A percentile compares a stretch with the other conserved stretches of the same genome.
phyloP scores from a whole-genome alignment of 2,888 invertebrate genomes.

The Diaperis boleti region DNA sequence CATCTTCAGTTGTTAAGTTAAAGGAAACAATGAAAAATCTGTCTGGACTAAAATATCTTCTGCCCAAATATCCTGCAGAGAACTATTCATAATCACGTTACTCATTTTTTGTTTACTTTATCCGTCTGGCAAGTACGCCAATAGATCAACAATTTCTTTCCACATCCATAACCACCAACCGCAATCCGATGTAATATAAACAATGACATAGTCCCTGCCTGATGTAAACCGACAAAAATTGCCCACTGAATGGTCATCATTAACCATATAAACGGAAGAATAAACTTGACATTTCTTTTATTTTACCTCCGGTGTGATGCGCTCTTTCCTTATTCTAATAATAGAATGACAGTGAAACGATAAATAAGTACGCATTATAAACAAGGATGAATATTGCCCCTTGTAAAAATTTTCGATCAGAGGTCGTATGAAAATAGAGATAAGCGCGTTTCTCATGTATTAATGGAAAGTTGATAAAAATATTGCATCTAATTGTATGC shows the following conservation, averaged over 20 bases:
- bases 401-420: neutral
- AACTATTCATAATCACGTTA: too few relatives aligned
- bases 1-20: too few relatives aligned
- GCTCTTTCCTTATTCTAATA: too few relatives aligned
- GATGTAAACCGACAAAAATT: slow-evolving; percentile 1
- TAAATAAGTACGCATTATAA: neutral
- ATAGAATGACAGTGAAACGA: neutral
- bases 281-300: too few relatives aligned
- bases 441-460: neutral
- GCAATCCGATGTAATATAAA: neutral
- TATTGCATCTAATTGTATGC: neutral
- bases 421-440: slow-evolving; percentile 1
- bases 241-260: neutral
- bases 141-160: slow-evolving; percentile 3
- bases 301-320: too few relatives aligned
- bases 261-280: neutral
- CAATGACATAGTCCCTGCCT: neutral
- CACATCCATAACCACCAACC: neutral
- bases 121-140: neutral
- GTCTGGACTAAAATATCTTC: too few relatives aligned
- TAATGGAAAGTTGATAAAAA: slow-evolving; percentile 3
- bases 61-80: too few relatives aligned
- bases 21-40: too few relatives aligned
- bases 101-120: neutral
- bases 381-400: neutral